Percentiles rank a stretch among this genome's conserved stretches.
Evolutionary conservation across 2,797 vertebrate species (phyloP).

Genomic region (Phaenicophaeus curvirostris): DNA sequence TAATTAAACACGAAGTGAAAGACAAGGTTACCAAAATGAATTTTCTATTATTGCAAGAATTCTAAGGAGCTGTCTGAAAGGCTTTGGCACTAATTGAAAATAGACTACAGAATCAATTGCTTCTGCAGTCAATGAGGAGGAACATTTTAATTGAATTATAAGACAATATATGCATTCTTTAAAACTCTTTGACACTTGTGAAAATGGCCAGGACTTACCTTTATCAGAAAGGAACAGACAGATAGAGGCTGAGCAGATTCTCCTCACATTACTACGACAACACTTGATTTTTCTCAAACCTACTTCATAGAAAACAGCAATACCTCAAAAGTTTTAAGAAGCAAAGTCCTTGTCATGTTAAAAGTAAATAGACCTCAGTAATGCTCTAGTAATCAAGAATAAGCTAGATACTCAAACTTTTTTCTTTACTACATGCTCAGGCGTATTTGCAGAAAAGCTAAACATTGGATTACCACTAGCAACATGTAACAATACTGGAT

Average conservation of each 20-base stretch:
- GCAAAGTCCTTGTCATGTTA: neutral
- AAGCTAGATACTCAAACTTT: neutral
- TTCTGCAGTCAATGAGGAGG: constrained; percentile 48
- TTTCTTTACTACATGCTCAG: neutral
- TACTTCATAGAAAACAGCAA: neutral
- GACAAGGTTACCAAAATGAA: constrained; percentile 36
- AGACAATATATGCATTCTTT: constrained; percentile 43
- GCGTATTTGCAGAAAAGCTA: neutral
- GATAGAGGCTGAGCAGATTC: neutral
- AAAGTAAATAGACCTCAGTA: neutral
- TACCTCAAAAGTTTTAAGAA: neutral
- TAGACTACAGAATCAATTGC: constrained; percentile 44
- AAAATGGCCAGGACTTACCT: constrained; percentile 19
- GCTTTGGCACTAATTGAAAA: constrained; percentile 50
- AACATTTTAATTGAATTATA: constrained; percentile 65
- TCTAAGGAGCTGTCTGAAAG: constrained; percentile 43
- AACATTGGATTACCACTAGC: neutral
- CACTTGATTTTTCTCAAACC: neutral
- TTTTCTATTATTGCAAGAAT: constrained; percentile 20
- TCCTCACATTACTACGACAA: neutral
- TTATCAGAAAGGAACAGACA: neutral
- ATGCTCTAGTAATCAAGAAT: neutral
- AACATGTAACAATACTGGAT: neutral
- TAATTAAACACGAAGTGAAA: constrained; percentile 44
- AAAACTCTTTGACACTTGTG: constrained; percentile 36